A percentile compares a stretch with the other conserved stretches of the same genome.
These are phyloP conservation scores for Brachionus rotundiformis DNA, from an alignment of 1,140 invertebrate species.

Conservation along the genomic window DNA sequence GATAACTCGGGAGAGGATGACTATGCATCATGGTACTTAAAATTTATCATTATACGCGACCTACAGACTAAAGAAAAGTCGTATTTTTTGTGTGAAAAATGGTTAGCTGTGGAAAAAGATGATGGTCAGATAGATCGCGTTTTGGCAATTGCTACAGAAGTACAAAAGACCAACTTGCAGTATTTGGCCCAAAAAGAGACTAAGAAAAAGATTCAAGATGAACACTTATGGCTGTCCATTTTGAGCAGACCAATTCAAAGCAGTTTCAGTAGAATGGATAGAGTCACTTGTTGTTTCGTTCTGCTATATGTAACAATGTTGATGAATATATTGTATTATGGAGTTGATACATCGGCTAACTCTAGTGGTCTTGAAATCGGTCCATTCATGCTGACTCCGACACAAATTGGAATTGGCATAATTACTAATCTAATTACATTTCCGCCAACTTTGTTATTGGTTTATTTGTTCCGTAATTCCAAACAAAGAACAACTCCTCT, in stretches of 20 bases:
- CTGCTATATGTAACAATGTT: constrained; percentile 47
- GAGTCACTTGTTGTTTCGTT: constrained; percentile 51
- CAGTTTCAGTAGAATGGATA: constrained; percentile 31
- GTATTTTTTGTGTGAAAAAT: constrained; percentile 63
- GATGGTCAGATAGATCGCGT: constrained; percentile 64
- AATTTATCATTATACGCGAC: constrained; percentile 66
- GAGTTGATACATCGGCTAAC: constrained; percentile 54
- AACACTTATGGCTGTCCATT: constrained; percentile 36
- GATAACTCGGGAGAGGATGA: constrained; percentile 67
- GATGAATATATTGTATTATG: constrained; percentile 52
- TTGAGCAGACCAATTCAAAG: constrained; percentile 18
- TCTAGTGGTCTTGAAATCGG: constrained; percentile 58
- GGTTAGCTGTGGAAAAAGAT: constrained; percentile 63
- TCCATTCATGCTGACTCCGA: constrained; percentile 64
- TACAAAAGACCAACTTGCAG: constrained; percentile 8
- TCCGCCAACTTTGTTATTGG: constrained; percentile 66
- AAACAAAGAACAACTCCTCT: constrained; percentile 54
- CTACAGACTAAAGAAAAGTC: constrained; percentile 67
- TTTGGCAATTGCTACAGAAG: constrained; percentile 53
- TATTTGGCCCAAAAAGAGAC: constrained; percentile 36
- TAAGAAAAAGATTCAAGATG: constrained; percentile 22
- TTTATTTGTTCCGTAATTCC: constrained; percentile 65
- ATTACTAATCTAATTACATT: constrained; percentile 65
- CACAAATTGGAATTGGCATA: constrained; percentile 62
- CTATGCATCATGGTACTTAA: constrained; percentile 67